Conservation (phyloP, 2,113 vertebrate genomes). For the Amphiprion percula region DNA sequence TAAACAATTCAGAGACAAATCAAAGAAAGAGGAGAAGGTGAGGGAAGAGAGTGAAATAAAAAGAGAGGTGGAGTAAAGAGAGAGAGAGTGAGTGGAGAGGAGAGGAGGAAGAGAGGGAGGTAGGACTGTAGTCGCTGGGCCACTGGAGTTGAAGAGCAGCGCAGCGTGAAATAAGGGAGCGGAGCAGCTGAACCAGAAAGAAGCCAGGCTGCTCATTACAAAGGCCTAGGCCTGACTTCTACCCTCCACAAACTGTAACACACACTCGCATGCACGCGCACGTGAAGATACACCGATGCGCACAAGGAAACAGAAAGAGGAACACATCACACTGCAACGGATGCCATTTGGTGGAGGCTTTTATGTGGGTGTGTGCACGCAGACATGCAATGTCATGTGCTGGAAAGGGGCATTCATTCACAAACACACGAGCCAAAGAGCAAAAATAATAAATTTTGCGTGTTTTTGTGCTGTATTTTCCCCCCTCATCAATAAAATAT, state of each 20-base stretch:
- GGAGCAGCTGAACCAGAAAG: constrained; percentile 87
- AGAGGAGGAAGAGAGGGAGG: constrained; percentile 40
- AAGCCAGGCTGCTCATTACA: constrained; percentile 86
- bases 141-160: constrained; percentile 82
- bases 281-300: constrained; percentile 18
- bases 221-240: constrained; percentile 81
- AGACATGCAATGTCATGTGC: constrained; percentile 23
- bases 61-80: not conserved
- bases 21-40: not conserved
- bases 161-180: constrained; percentile 86
- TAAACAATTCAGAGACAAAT: not conserved
- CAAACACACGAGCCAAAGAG: not conserved
- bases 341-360: constrained; percentile 17
- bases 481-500: not conserved
- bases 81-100: constrained; percentile 7
- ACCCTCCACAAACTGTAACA: constrained; percentile 69
- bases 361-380: constrained; percentile 13
- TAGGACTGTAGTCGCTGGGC: constrained; percentile 70
- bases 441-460: not conserved
- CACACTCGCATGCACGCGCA: constrained; percentile 19
- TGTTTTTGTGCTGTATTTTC: not conserved
- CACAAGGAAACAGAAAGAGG: constrained; percentile 33
- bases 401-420: not conserved
- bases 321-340: constrained; percentile 45
- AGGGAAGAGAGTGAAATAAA: not conserved